Base-by-base conservation (phyloP, 1,140 invertebrate genomes). In the Zophobas atratus region DNA sequence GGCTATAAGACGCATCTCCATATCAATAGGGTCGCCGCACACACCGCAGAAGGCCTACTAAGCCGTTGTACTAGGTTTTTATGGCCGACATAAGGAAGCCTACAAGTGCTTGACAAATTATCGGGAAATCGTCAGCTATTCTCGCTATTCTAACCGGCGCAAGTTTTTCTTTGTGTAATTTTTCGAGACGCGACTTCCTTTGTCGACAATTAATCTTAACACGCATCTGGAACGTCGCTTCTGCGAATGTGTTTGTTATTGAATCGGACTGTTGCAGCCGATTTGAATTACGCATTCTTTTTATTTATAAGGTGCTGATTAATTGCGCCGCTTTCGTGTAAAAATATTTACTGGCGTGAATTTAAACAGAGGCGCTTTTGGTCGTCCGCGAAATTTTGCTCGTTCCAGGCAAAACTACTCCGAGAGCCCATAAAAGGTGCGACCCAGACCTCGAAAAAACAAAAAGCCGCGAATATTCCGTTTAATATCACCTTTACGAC, bases 31-130 rank as follows among this genome's bases (percentile, higher is more conserved):
- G 60, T 67, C 60, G 60, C 60, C 60, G 60, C 60, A 67, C 60
- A 67, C 60, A 67, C 60, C 60, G 60, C 60, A 67, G 60, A 67
- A 67, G 60, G 60, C 60, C 60, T 43, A 67, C 60, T 67, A 67
- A 67, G 60, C 60, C 60, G 60, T 67, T 67, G 60, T 67, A 67
- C 41, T 67, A 67, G 60, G 41, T 67, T 67, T 67, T 67, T 67
- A 67, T 67, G 33, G 60, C 60, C 39, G 60, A 48, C 60, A 67
- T 67, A 67, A 67, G 60, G 60, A 67, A 67, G 60, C 60, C 60
- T 67, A 67, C 60, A 67, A 67, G 60, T 67, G 60, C 60, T 67
- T 67, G 60, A 67, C 60, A 67, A 67, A 67, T 67, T 67, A 67
- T 67, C 60, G 39, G 60, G 60, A 63, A 63, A 63, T 63, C 57